Percentiles rank a stretch among this genome's conserved stretches.
phyloP scores from a whole-genome alignment of 2,888 invertebrate species.

The Diadegma fenestrale region DNA sequence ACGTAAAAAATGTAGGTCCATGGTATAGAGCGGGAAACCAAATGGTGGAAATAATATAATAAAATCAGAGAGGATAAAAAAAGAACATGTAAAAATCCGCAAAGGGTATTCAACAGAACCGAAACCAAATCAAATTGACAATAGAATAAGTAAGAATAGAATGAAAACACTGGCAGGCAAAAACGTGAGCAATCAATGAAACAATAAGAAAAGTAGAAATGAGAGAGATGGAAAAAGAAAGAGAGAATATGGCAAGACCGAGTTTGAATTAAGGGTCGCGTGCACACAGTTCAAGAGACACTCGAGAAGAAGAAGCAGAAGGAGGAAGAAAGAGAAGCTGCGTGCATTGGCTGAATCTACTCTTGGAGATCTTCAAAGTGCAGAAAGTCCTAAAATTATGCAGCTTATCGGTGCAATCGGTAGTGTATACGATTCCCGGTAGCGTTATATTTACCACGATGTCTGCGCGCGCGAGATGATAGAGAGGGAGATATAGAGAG shows the following conservation, averaged over 20 bases:
- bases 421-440: slow-evolving; percentile 77
- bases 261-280: slow-evolving; percentile 60
- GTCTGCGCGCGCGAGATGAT: slow-evolving; percentile 66
- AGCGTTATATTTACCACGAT: slow-evolving; percentile 78
- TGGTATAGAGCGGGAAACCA: no score
- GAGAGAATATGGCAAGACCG: slow-evolving; percentile 23
- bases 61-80: no score
- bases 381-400: slow-evolving; percentile 79
- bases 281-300: slow-evolving; percentile 43
- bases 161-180: no score
- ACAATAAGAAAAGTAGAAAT: no score
- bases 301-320: slow-evolving; percentile 48
- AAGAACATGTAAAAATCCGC: no score
- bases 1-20: no score
- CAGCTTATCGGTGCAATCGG: slow-evolving; percentile 78
- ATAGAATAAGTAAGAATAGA: no score
- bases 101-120: no score
- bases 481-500: slow-evolving; percentile 61
- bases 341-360: slow-evolving; percentile 55
- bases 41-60: no score
- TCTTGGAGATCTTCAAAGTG: slow-evolving; percentile 74
- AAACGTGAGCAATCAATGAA: no score
- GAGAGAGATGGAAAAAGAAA: slow-evolving; percentile 38
- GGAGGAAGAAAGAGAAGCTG: slow-evolving; percentile 26
- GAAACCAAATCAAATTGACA: no score